A percentile compares a stretch with the other conserved stretches of the same genome.
Conservation (phyloP, 2,113 vertebrate genomes). For the Sialia sialis region DNA sequence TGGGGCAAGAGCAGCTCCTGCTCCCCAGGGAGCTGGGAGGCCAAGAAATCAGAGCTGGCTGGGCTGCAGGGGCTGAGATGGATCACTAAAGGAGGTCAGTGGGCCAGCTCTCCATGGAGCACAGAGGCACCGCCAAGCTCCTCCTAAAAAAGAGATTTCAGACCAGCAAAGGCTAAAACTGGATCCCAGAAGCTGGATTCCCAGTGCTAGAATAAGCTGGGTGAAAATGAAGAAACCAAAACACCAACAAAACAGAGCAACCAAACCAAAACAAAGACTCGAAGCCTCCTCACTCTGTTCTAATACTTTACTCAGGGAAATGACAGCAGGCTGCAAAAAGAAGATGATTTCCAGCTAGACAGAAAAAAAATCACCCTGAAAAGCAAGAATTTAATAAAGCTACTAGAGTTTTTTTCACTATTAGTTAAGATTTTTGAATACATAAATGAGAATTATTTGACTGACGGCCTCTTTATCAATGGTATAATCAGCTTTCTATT, state of each 20-base stretch:
- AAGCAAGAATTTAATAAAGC: constrained; percentile 47
- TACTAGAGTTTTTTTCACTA: constrained; percentile 22
- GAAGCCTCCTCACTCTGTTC: background rate
- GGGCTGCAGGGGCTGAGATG: background rate
- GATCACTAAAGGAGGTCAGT: background rate
- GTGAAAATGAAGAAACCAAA: background rate
- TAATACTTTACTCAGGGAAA: background rate
- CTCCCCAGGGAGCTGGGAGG: background rate
- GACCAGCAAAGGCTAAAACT: background rate
- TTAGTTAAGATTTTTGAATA: constrained; percentile 62
- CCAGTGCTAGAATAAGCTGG: background rate
- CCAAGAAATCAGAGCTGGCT: accelerated
- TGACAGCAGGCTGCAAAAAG: background rate
- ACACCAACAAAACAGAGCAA: background rate
- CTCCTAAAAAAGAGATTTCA: background rate
- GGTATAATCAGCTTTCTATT: constrained; percentile 18
- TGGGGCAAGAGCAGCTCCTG: background rate
- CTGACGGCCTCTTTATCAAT: constrained; percentile 37
- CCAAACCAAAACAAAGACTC: background rate
- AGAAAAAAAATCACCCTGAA: background rate
- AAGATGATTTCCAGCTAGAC: background rate
- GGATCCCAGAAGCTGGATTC: background rate
- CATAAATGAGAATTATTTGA: constrained; percentile 53
- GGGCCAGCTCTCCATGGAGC: background rate
- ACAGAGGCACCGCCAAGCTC: background rate